Conservation (phyloP, 2,797 vertebrate genomes). For the Australoheros facetus region DNA sequence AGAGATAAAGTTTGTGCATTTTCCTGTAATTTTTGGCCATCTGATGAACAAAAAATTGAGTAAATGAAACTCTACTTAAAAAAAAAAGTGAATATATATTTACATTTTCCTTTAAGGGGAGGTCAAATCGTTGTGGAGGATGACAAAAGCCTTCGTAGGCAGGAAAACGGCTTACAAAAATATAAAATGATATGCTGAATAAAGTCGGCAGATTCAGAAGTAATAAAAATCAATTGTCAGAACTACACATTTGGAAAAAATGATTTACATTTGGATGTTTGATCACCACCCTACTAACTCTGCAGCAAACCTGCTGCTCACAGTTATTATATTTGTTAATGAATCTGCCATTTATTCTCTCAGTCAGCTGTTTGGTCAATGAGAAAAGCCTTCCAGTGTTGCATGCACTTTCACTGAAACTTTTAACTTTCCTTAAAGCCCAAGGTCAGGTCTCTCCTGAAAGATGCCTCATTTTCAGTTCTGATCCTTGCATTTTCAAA, state of each 20-base stretch:
- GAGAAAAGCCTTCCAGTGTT: background rate
- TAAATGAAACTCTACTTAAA: too few relatives aligned
- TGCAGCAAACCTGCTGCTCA: fast-evolving
- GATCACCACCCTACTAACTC: background rate
- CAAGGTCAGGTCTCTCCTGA: background rate
- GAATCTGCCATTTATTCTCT: background rate
- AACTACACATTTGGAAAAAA: background rate
- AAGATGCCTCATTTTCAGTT: background rate
- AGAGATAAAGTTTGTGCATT: background rate
- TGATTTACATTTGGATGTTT: background rate
- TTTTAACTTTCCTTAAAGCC: background rate
- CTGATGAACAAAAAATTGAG: too few relatives aligned
- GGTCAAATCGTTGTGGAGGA: too few relatives aligned
- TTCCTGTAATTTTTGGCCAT: background rate
- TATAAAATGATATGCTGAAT: background rate
- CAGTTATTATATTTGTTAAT: background rate
- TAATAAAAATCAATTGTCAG: background rate
- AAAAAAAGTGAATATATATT: too few relatives aligned
- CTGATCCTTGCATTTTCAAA: background rate
- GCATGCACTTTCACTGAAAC: fast-evolving
- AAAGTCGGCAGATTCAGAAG: background rate
- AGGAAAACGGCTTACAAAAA: background rate
- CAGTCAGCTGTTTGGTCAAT: background rate
- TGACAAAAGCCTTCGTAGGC: too few relatives aligned
- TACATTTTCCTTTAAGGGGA: too few relatives aligned